These are phyloP conservation scores for Anoplolepis gracilipes DNA, from an alignment of 1,140 invertebrate species.

Conservation along the genomic window DNA sequence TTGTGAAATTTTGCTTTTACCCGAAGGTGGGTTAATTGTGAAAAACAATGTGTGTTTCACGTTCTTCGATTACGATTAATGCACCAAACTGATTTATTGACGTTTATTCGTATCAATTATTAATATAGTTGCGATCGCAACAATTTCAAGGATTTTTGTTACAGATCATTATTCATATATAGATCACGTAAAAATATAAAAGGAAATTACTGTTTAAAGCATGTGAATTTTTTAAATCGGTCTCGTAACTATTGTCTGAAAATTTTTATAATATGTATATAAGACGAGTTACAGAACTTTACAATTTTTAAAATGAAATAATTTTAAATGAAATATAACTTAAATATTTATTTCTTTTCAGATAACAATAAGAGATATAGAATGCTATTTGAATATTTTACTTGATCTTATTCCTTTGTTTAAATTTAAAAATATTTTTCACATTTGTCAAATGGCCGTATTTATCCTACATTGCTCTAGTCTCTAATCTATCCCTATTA, in stretches of 20 bases:
- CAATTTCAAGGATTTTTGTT: background rate
- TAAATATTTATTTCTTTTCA: no score
- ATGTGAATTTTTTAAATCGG: background rate
- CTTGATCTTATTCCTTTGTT: no score
- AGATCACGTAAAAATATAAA: no score
- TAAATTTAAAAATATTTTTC: no score
- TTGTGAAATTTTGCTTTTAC: conserved; percentile 51
- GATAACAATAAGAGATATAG: no score
- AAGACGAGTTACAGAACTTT: no score
- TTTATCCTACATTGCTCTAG: no score
- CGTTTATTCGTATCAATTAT: background rate
- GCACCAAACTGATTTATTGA: background rate
- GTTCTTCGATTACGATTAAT: background rate
- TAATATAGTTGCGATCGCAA: background rate
- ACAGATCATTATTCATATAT: background rate
- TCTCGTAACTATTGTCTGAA: background rate
- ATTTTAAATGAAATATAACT: no score
- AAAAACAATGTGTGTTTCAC: background rate
- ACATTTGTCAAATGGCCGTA: no score
- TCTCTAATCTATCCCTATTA: no score
- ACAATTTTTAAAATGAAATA: no score
- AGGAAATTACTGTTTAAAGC: background rate
- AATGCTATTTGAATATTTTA: no score
- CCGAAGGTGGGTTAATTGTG: conserved; percentile 60
- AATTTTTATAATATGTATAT: conserved; percentile 16